A percentile compares a stretch with the other conserved stretches of the same genome.
Evolutionary conservation across 2,888 invertebrate genomes (phyloP).

Genomic region (Timema podura): DNA sequence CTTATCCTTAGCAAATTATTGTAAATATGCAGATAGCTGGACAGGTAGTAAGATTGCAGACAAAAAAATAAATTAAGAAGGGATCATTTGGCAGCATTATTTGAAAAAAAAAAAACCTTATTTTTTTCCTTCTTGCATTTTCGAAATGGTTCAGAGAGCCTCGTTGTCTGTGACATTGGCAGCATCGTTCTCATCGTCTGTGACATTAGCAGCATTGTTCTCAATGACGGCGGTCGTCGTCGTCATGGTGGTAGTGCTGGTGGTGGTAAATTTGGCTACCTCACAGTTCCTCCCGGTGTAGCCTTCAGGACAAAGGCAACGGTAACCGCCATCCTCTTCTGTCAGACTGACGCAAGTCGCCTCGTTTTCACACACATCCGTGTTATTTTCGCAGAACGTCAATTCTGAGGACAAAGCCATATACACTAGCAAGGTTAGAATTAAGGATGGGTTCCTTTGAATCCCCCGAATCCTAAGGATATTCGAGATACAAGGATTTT

Average conservation of each 20-base stretch:
- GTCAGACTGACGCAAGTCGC: conserved; percentile 76
- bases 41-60: no score
- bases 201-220: not conserved
- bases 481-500: no score
- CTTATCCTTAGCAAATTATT: no score
- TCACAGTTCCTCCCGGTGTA: conserved; percentile 75
- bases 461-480: no score
- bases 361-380: conserved; percentile 70
- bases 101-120: no score
- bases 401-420: conserved; percentile 56
- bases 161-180: not conserved
- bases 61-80: no score
- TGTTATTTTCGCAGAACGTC: conserved; percentile 77
- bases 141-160: not conserved
- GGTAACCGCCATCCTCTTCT: conserved; percentile 70
- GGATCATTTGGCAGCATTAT: no score
- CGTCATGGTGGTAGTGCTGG: conserved; percentile 17
- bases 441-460: no score
- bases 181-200: not conserved
- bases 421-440: conserved; percentile 5
- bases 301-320: conserved; percentile 71
- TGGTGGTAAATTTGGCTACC: conserved; percentile 29
- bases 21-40: no score
- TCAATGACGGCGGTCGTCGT: not conserved
- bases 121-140: no score